Evolutionary conservation across 2,888 invertebrate species (phyloP).

Genomic region (Corbicula japonica): DNA sequence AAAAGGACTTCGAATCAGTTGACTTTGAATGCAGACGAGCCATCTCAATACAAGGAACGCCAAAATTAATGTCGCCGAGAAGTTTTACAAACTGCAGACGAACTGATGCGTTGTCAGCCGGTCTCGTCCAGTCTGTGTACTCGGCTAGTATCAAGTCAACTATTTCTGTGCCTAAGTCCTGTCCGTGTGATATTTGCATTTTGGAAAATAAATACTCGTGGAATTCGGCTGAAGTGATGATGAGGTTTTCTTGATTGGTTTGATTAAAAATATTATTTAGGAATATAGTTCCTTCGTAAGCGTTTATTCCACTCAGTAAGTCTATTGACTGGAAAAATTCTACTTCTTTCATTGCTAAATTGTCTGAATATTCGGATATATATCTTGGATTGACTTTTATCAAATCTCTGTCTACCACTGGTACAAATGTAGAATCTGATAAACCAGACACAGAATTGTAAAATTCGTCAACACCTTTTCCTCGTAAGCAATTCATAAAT

Average conservation of each 20-base stretch:
- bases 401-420: slow-evolving; percentile 30
- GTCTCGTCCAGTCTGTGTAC: slow-evolving; percentile 42
- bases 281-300: slow-evolving; percentile 31
- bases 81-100: slow-evolving; percentile 16
- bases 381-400: slow-evolving; percentile 8
- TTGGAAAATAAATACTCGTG: not conserved
- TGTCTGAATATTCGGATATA: slow-evolving; percentile 2
- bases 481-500: slow-evolving; percentile 17
- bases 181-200: not conserved
- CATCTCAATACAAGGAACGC: slow-evolving; percentile 16
- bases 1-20: not conserved
- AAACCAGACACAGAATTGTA: not conserved
- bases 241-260: too few species aligned
- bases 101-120: slow-evolving; percentile 1
- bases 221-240: too few species aligned
- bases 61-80: slow-evolving; percentile 25
- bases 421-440: not conserved
- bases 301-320: slow-evolving; percentile 33
- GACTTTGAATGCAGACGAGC: slow-evolving; percentile 12
- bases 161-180: too few species aligned
- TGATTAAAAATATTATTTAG: too few species aligned
- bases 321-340: slow-evolving; percentile 43
- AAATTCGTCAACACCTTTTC: slow-evolving; percentile 1
- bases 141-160: slow-evolving; percentile 10
- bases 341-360: slow-evolving; percentile 13